Conservation (phyloP, 2,888 invertebrate genomes). For the Scaptomyza reducta region DNA sequence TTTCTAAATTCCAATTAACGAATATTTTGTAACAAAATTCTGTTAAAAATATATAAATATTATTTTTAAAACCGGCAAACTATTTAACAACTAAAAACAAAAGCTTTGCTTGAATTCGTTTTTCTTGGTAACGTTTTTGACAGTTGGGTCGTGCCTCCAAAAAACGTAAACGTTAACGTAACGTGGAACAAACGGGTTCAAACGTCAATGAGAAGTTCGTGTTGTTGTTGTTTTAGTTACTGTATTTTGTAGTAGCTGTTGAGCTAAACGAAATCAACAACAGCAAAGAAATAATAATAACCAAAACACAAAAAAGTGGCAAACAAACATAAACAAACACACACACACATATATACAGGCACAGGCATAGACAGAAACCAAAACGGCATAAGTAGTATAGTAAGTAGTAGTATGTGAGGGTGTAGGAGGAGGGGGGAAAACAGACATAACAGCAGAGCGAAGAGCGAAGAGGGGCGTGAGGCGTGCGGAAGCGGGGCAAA, state of each 20-base stretch:
- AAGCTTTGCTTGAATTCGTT: too few species aligned
- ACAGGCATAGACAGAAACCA: slow-evolving; percentile 39
- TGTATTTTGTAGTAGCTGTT: slow-evolving; percentile 7
- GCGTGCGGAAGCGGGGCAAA: slow-evolving; percentile 37
- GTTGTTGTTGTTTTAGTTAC: slow-evolving; percentile 14
- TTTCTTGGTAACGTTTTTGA: neutral
- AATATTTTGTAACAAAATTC: too few species aligned
- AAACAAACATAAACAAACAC: slow-evolving; percentile 61
- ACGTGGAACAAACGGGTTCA: slow-evolving; percentile 40
- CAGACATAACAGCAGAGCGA: slow-evolving; percentile 10
- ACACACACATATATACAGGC: slow-evolving; percentile 61
- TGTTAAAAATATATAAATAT: too few species aligned
- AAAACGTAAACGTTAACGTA: slow-evolving; percentile 27
- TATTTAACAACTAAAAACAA: too few species aligned
- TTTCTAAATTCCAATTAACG: too few species aligned
- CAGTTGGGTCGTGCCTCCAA: slow-evolving; percentile 46
- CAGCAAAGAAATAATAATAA: neutral
- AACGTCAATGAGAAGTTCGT: slow-evolving; percentile 28
- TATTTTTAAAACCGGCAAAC: too few species aligned
- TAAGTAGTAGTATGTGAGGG: neutral
- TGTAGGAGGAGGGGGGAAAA: neutral
- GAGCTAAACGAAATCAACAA: slow-evolving; percentile 51
- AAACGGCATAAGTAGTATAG: slow-evolving; percentile 22
- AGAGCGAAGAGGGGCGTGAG: neutral
- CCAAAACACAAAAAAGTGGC: slow-evolving; percentile 16